These are phyloP conservation scores for Catalaphyllia jardinei DNA, from an alignment of 64 coral and sea anemone genomes.

Conservation along the genomic window DNA sequence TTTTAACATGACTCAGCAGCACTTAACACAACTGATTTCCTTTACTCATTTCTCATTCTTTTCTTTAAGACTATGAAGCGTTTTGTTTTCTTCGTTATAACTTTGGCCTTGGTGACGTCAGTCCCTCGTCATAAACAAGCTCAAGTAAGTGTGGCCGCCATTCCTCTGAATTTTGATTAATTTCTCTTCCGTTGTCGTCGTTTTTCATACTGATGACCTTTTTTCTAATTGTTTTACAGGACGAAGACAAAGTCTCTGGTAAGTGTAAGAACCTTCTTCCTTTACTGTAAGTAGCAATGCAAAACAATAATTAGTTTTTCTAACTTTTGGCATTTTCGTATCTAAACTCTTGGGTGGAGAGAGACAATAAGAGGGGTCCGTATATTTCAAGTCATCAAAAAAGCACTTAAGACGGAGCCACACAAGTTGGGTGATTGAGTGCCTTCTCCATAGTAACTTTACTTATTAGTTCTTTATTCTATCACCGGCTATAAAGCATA, in stretches of 20 bases:
- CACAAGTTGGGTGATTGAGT: no score
- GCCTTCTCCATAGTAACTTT: no score
- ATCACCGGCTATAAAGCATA: no score
- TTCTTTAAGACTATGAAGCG: not conserved
- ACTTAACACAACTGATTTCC: no score
- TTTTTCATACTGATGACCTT: not conserved
- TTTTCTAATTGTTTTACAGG: not conserved
- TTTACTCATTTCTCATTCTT: not conserved
- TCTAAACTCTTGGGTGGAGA: no score
- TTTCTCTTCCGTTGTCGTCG: not conserved
- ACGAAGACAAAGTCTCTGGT: not conserved
- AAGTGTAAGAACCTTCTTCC: not conserved
- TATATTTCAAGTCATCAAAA: no score
- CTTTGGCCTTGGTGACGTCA: not conserved
- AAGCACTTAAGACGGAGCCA: no score
- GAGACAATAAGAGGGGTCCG: no score
- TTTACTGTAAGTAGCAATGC: not conserved
- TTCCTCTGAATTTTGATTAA: not conserved
- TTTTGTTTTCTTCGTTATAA: slow-evolving; percentile 4
- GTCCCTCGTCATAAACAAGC: not conserved
- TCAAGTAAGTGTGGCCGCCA: not conserved
- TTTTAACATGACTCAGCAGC: no score
- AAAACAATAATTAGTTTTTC: not conserved
- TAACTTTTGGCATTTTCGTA: no score
- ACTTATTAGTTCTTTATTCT: no score